phyloP scores from a whole-genome alignment of 2,797 vertebrate species.

The Gastrophryne carolinensis region DNA sequence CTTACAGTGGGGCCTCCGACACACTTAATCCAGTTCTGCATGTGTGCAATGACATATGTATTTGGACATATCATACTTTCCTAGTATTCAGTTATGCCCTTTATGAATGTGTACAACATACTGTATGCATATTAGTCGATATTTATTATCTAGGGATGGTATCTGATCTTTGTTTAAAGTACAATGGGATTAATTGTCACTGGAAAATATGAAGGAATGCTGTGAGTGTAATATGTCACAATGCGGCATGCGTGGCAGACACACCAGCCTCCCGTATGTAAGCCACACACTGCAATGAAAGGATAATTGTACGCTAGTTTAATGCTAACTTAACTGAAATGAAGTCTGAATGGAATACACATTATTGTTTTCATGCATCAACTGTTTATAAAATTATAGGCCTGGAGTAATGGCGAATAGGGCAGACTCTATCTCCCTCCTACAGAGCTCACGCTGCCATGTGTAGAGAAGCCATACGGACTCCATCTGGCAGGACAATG shows the following conservation, averaged over 20 bases:
- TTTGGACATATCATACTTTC: no score
- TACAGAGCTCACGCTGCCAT: conserved; percentile 20
- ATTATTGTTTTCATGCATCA: conserved; percentile 53
- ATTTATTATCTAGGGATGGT: not conserved
- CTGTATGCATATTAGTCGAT: not conserved
- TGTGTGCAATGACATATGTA: no score
- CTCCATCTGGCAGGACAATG: conserved; percentile 40
- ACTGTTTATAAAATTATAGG: conserved; percentile 51
- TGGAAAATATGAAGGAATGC: conserved; percentile 2
- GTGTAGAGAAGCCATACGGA: conserved; percentile 19
- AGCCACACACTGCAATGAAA: conserved; percentile 39
- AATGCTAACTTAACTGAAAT: conserved; percentile 51
- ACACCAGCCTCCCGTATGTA: conserved; percentile 33
- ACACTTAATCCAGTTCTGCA: no score
- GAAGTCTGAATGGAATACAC: conserved; percentile 45
- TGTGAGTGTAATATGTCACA: conserved; percentile 18
- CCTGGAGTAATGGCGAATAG: conserved; percentile 30
- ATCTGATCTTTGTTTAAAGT: not conserved
- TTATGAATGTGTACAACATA: no score
- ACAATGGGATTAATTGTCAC: not conserved
- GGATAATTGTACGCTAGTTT: conserved; percentile 49
- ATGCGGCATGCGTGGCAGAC: conserved; percentile 16
- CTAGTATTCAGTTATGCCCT: no score
- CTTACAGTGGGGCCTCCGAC: no score
- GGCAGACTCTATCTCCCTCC: conserved; percentile 34